Evolutionary conservation across 2,113 vertebrate species (phyloP), one percentile per base, ranked within the genome.

Genomic region (Entelurus aequoreus): DNA sequence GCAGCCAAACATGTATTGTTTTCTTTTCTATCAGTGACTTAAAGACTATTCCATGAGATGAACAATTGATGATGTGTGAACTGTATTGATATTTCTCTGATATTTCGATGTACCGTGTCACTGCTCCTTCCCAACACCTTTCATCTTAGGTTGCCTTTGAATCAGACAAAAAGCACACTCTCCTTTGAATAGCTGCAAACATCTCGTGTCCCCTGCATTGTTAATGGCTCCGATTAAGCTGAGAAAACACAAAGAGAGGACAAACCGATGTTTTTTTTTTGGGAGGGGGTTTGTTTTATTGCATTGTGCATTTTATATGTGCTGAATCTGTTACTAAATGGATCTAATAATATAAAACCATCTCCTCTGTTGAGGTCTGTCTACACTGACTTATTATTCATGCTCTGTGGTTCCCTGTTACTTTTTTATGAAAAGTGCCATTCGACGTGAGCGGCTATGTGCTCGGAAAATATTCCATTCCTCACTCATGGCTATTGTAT

Each of bases 401-500:
- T 84, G 83, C 78, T 76, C 69, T 86, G 83, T 89, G 72, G 87
- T 85, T 84, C 80, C 59, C 63, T 80, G 76, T 84, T 82, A 66
- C 80, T 76, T 86, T 87, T 61, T 61, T 61, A 14, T 88, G 55
- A 80, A 88, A 87, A 89, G 88, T 91, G 89, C 88, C 87, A 89
- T 91, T 90, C 77, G 60, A 84, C 81, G 82, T 87, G 89, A 88
- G 88, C 87, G 77, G 81, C 83, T 89, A 74, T 42, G 63, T 28
- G 44, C 80, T 88, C 90, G 83, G 84, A 90, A 83, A 88, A 90
- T 90, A 90, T 86, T 85, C 87, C 89, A 90, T 91, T 92, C 90
- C 88, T 90, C 89, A 88, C 86, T 91, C 90, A 91, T 91, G 92
- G 88, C 90, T 91, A 92, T 89, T 92, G 91, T 92, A 92, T 91